Conservation (phyloP, 1,140 invertebrate species). For the Vanessa atalanta region DNA sequence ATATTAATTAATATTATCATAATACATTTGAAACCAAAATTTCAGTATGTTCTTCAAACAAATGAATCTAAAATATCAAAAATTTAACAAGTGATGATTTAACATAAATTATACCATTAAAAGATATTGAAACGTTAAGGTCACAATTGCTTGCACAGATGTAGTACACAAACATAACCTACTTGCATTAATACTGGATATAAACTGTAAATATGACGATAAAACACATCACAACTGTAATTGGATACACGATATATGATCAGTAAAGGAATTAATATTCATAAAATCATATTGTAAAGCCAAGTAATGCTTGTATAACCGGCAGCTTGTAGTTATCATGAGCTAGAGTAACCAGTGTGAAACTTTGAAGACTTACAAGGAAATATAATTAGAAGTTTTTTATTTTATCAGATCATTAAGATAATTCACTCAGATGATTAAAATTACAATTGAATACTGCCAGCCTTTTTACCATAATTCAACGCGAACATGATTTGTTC, state of each 20-base stretch:
- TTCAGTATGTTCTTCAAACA: neutral
- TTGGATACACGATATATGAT: slow-evolving; percentile 15
- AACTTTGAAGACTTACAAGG: too few species aligned
- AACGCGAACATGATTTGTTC: too few species aligned
- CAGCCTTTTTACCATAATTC: too few species aligned
- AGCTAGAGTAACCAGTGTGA: too few species aligned
- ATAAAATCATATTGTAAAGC: slow-evolving; percentile 1
- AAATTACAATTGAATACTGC: too few species aligned
- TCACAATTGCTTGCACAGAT: slow-evolving; percentile 36
- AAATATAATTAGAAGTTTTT: too few species aligned
- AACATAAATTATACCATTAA: neutral
- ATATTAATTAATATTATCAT: too few species aligned
- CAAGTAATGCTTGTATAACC: neutral
- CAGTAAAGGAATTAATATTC: slow-evolving; percentile 11
- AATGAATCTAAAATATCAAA: slow-evolving; percentile 6
- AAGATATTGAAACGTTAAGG: slow-evolving; percentile 18
- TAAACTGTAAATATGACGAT: slow-evolving; percentile 8
- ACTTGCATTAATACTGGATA: slow-evolving; percentile 20
- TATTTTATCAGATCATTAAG: too few species aligned
- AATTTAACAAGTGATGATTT: slow-evolving; percentile 15
- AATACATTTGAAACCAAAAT: too few species aligned
- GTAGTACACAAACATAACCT: slow-evolving; percentile 34
- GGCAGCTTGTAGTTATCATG: neutral
- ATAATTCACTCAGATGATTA: too few species aligned
- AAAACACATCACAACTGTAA: slow-evolving; percentile 7